Percentiles rank a stretch among this genome's conserved stretches.
Evolutionary conservation across 23 tunicate species (phyloP).

Genomic region (Halocynthia aurantium): DNA sequence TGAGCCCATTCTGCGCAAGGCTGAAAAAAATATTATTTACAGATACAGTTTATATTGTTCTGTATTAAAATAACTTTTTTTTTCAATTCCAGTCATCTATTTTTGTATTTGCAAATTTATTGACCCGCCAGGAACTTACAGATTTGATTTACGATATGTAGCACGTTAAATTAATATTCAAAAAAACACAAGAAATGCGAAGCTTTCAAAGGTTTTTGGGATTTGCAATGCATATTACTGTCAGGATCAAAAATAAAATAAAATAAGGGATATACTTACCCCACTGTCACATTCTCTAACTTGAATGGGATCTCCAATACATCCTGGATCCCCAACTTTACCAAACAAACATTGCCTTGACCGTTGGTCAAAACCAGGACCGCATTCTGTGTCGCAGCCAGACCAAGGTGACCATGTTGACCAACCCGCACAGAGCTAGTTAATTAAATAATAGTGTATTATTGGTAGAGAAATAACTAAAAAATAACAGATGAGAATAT

Average conservation of each 20-base stretch:
- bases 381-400: constrained; percentile 32
- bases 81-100: no score
- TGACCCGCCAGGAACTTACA: no score
- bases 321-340: constrained; percentile 43
- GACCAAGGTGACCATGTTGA: constrained; percentile 51
- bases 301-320: constrained; percentile 41
- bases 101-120: no score
- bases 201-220: neutral
- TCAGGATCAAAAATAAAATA: no score
- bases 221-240: no score
- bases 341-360: constrained; percentile 46
- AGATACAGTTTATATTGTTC: neutral
- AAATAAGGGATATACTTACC: constrained; percentile 21
- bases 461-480: neutral
- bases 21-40: constrained; percentile 18
- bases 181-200: neutral
- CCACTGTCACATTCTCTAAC: constrained; percentile 31
- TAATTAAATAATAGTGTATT: neutral
- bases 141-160: no score
- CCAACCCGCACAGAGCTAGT: constrained; percentile 46
- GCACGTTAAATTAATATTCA: neutral
- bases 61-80: neutral
- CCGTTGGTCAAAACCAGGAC: constrained; percentile 39
- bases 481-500: neutral
- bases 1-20: constrained; percentile 35